Percentiles rank a stretch among this genome's conserved stretches.
Conservation (phyloP, 2,797 vertebrate species). For the Cryptoprocta ferox region DNA sequence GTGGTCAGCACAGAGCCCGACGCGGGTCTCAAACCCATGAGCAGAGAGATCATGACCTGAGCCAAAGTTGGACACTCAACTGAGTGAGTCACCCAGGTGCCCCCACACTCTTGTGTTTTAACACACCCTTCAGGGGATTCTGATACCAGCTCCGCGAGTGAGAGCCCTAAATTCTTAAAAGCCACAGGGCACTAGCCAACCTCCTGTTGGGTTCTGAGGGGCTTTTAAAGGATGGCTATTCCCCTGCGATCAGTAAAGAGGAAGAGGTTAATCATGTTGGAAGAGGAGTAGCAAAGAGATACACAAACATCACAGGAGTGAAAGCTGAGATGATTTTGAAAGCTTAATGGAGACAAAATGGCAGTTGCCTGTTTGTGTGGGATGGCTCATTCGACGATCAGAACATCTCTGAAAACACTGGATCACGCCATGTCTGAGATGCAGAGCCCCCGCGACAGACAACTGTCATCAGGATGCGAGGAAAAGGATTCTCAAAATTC, state of each 20-base stretch:
- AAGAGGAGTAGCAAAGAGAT: background rate
- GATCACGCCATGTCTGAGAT: background rate
- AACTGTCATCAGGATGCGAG: rapidly evolving
- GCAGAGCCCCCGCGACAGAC: background rate
- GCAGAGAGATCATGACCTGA: too few relatives aligned
- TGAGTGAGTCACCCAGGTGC: too few relatives aligned
- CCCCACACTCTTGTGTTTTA: background rate
- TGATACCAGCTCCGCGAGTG: background rate
- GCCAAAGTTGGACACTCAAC: too few relatives aligned
- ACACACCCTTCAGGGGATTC: background rate
- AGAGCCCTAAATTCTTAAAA: background rate
- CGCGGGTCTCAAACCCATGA: too few relatives aligned
- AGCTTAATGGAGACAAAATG: background rate
- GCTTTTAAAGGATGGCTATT: background rate
- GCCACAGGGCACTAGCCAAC: background rate
- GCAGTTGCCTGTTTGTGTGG: background rate
- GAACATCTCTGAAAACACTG: background rate
- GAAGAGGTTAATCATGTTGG: background rate
- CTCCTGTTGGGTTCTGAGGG: background rate
- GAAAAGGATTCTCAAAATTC: background rate
- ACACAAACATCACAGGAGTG: background rate
- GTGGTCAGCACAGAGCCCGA: too few relatives aligned
- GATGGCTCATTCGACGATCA: background rate
- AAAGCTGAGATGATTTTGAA: background rate
- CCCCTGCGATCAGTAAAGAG: background rate